Evolutionary conservation across 2,113 vertebrate genomes (phyloP), one percentile per base, ranked within the genome.

Genomic region (Rhagologus leucostigma): DNA sequence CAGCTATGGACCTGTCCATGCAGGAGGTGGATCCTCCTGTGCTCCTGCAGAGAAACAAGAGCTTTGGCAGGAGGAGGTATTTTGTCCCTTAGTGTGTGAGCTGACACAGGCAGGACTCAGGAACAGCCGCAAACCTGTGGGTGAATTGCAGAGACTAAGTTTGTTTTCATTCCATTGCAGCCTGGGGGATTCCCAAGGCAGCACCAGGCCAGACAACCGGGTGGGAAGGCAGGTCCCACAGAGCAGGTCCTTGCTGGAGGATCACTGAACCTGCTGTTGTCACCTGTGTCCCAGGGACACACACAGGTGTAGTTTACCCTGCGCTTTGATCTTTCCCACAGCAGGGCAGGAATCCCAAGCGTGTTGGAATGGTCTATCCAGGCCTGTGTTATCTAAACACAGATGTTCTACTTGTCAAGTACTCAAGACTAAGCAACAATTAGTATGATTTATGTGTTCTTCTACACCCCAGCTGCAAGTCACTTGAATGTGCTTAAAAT

Each of bases 231-330:
- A 59, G 65, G 24, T 41, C 33, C 46, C 13, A 6, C 26, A 12
- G 26, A 37, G 44, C 76, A 73, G 50, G 9, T 27, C 35, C 41
- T 10, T 53, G n/a, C 46, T 63, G 20, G 32, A 35, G 75, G 10
- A 11, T 47, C 44, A 2, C 69, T 9, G n/a, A 56, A 3, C 39
- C 42, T 59, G 56, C 69, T 77, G 35, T 0, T 78, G 56, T 5
- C 50, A 16, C 26, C 68, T 29, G 6, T 41, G 14, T 41, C 18
- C 75, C 74, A 63, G 55, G 41, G 44, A 37, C 41, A 39, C 41
- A 10, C 18, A 3, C 29, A 11, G 63, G 3, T 7, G 3, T 3
- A 2, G 5, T 50, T 59, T 7, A 9, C 17, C 9, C 46, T 44
- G 35, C 19, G 75, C 68, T 81, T n/a, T 53, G 35, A 21, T 50